phyloP scores from a whole-genome alignment of 2,888 invertebrate species.

The Drosophila barbarae region DNA sequence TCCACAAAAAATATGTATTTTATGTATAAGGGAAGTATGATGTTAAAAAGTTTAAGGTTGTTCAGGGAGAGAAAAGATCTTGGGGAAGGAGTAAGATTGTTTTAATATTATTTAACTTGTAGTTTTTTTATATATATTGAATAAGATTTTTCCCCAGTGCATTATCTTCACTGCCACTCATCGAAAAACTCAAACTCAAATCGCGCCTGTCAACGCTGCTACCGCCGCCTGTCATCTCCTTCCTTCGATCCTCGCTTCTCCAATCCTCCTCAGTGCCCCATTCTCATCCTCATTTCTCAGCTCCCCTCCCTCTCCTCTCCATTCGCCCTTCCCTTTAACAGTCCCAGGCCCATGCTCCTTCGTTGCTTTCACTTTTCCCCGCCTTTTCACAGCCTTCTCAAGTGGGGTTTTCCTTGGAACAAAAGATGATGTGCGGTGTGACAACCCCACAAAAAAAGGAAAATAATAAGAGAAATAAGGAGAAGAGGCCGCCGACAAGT shows the following conservation, averaged over 20 bases:
- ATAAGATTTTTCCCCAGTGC: neutral
- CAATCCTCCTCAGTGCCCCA: neutral
- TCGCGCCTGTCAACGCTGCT: slow-evolving; percentile 55
- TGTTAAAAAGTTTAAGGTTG: neutral
- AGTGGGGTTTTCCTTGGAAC: slow-evolving; percentile 68
- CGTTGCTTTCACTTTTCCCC: slow-evolving; percentile 63
- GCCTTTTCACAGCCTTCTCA: slow-evolving; percentile 51
- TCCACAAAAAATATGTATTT: no score
- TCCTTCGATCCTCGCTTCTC: slow-evolving; percentile 18
- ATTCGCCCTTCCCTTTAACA: neutral
- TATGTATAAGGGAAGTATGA: neutral
- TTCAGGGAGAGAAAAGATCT: neutral
- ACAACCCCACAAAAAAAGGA: slow-evolving; percentile 16
- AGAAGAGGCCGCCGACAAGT: slow-evolving; percentile 43
- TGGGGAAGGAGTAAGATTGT: no score
- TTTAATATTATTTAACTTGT: neutral
- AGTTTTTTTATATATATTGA: no score
- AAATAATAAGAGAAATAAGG: slow-evolving; percentile 1
- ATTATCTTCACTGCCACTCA: slow-evolving; percentile 6
- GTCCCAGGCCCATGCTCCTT: slow-evolving; percentile 6
- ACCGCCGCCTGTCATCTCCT: slow-evolving; percentile 48
- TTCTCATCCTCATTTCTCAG: slow-evolving; percentile 7
- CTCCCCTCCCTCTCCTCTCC: slow-evolving; percentile 1
- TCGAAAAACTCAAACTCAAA: slow-evolving; percentile 14
- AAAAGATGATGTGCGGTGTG: slow-evolving; percentile 45